These are phyloP conservation scores for Homarus americanus DNA, from an alignment of 1,140 invertebrate genomes.

Conservation along the genomic window DNA sequence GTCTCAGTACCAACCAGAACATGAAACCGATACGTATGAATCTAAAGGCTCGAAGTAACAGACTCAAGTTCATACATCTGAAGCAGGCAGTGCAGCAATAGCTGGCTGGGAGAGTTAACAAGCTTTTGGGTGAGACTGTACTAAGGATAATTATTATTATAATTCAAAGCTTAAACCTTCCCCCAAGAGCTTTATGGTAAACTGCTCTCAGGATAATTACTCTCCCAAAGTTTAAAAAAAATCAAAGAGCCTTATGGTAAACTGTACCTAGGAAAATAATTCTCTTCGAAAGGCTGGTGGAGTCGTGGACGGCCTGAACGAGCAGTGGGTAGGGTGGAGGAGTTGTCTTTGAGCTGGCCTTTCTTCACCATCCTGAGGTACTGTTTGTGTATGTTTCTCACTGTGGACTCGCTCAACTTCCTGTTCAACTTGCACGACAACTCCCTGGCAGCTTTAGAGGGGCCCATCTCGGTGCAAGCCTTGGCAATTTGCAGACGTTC, in stretches of 20 bases:
- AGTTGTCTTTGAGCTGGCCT: constrained; percentile 20
- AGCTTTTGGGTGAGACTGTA: too few species aligned
- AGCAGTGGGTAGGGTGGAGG: not conserved
- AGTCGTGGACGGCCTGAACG: not conserved
- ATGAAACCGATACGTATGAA: too few species aligned
- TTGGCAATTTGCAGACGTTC: constrained; percentile 37
- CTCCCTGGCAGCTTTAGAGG: constrained; percentile 22
- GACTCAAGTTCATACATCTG: too few species aligned
- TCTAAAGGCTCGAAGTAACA: too few species aligned
- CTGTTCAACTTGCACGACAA: constrained; percentile 19
- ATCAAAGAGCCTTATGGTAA: not conserved
- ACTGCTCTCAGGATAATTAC: too few species aligned
- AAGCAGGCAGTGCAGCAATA: too few species aligned
- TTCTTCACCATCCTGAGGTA: constrained; percentile 18
- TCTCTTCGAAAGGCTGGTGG: not conserved
- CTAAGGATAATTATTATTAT: too few species aligned
- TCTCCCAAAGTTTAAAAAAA: too few species aligned
- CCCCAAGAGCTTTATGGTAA: too few species aligned
- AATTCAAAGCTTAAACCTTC: too few species aligned
- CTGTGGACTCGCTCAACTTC: constrained; percentile 31
- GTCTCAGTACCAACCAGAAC: too few species aligned
- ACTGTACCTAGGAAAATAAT: constrained; percentile 11
- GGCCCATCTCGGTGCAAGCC: constrained; percentile 21
- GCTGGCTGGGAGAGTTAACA: too few species aligned
- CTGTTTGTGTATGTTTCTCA: constrained; percentile 34